Evolutionary conservation across 30 jellyfish, hydroid and myxozoan genomes (phyloP).

Genomic region (Chrysaora quinquecirrha): DNA sequence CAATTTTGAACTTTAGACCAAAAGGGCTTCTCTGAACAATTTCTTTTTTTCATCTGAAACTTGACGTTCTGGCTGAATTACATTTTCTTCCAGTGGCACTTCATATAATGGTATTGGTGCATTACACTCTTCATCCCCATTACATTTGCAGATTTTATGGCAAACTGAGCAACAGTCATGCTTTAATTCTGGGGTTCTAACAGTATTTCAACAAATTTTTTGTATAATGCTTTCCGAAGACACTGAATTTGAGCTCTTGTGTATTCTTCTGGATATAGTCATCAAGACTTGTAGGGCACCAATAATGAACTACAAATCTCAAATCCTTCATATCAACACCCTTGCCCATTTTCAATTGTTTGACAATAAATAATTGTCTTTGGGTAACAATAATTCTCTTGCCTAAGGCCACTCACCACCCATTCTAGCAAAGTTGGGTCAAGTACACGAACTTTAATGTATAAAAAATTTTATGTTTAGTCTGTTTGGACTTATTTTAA

Average conservation of each 20-base stretch:
- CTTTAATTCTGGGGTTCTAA: neutral
- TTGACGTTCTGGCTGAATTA: neutral
- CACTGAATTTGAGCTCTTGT: constrained; percentile 10
- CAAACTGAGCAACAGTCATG: constrained; percentile 25
- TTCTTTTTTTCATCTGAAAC: constrained; percentile 16
- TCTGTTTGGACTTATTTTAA: constrained; percentile 21
- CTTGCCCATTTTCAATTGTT: constrained; percentile 9
- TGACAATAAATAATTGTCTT: constrained; percentile 10
- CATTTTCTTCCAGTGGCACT: neutral
- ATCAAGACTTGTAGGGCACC: neutral
- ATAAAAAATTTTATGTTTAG: constrained; percentile 7
- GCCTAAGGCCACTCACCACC: constrained; percentile 1
- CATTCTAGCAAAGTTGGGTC: constrained; percentile 14
- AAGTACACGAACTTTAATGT: neutral
- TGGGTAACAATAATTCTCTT: neutral
- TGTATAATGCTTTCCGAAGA: constrained; percentile 15
- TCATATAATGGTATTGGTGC: neutral
- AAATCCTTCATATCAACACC: constrained; percentile 31
- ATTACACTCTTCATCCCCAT: neutral
- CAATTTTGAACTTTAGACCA: too few species aligned
- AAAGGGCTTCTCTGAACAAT: neutral
- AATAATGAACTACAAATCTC: constrained; percentile 24
- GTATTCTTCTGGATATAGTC: constrained; percentile 17
- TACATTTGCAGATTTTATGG: constrained; percentile 7
- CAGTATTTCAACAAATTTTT: neutral